Percentiles rank a stretch among this genome's conserved stretches.
phyloP scores from a whole-genome alignment of 2,888 invertebrate species.

The Adelphocoris suturalis region DNA sequence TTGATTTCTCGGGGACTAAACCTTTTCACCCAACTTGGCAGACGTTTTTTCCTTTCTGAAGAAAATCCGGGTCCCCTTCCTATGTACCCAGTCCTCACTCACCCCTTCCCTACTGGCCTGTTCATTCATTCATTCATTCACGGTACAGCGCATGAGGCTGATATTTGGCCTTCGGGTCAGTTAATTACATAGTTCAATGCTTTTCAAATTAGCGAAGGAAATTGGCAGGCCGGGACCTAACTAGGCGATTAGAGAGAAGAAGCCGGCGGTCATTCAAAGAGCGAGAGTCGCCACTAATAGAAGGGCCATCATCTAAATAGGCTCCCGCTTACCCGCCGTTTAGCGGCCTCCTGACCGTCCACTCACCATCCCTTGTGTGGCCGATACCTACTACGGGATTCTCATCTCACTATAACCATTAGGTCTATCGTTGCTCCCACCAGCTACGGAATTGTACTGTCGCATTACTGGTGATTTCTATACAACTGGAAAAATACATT shows the following conservation, averaged over 20 bases:
- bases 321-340: slow-evolving; percentile 5
- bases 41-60: too few relatives aligned
- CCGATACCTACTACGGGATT: background rate
- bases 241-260: slow-evolving; percentile 23
- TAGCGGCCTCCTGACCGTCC: slow-evolving; percentile 28
- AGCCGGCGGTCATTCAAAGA: background rate
- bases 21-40: too few relatives aligned
- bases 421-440: background rate
- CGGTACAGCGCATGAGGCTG: too few relatives aligned
- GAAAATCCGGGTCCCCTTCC: too few relatives aligned
- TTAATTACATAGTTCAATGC: background rate
- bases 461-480: too few relatives aligned
- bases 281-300: slow-evolving; percentile 24
- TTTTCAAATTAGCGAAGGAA: background rate
- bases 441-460: too few relatives aligned
- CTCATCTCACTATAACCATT: background rate
- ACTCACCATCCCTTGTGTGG: background rate
- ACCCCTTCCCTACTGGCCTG: too few relatives aligned
- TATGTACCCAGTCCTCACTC: too few relatives aligned
- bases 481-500: too few relatives aligned
- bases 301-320: slow-evolving; percentile 48
- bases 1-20: too few relatives aligned
- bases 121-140: too few relatives aligned
- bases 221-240: background rate
- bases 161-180: too few relatives aligned